Base-by-base conservation (phyloP, 2,888 invertebrate species). In the Proisotoma minuta region DNA sequence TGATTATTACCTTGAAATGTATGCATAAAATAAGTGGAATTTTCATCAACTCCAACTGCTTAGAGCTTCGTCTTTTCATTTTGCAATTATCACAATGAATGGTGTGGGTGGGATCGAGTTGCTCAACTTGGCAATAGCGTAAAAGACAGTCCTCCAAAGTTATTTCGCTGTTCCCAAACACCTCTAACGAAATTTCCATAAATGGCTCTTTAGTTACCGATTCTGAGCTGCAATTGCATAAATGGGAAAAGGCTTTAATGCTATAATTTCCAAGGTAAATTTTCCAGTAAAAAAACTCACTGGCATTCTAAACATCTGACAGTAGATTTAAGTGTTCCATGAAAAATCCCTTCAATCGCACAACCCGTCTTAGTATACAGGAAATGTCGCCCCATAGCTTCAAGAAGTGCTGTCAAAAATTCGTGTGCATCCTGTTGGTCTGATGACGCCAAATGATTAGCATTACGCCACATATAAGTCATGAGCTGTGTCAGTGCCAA, bases 261-360 rank as follows among this genome's bases (percentile, higher is more conserved):
- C n/a, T n/a, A n/a, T n/a, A n/a, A n/a, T n/a, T n/a, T n/a, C n/a
- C n/a, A n/a, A n/a, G n/a, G n/a, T n/a, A n/a, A n/a, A n/a, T n/a
- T n/a, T n/a, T n/a, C n/a, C n/a, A n/a, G n/a, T n/a, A n/a, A n/a
- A n/a, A n/a, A n/a, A 34, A 23, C 49, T 49, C 15, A 24, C 49
- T 8, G 8, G 23, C 49, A 49, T 22, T 49, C 15, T 15, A 49
- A 15, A 24, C 49, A 49, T 24, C 3, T 49, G 23, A 49, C 49
- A 3, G 49, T 49, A 15, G 49, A 49, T 24, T 49, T 49, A 3
- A 49, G 15, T 20, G 8, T 22, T 49, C 49, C 49, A 22, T 49
- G 23, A 49, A 49, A 49, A 20, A 49, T 49, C 15, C 49, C 49
- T 49, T 49, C 49, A 15, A 49, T 49, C 3, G 49, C 49, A 49